A percentile compares a stretch with the other conserved stretches of the same genome.
These are phyloP conservation scores for Raillietiella orientalis DNA, from an alignment of 2,888 invertebrate species.

Conservation along the genomic window DNA sequence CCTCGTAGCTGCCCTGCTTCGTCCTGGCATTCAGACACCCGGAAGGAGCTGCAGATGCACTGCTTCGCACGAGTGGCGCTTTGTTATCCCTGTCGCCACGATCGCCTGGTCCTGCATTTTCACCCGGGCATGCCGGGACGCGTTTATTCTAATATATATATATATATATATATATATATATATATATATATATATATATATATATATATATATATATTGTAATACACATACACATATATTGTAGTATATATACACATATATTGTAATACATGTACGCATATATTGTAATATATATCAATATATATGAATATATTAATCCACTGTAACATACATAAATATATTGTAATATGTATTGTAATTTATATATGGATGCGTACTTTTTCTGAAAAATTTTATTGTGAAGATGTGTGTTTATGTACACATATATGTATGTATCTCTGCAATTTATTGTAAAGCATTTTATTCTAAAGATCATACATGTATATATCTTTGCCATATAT, in stretches of 20 bases:
- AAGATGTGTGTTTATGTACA: neutral
- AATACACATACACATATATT: neutral
- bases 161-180: slow-evolving; percentile 1
- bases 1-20: too few relatives aligned
- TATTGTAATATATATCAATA: slow-evolving; percentile 1
- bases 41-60: too few relatives aligned
- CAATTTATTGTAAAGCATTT: slow-evolving; percentile 1
- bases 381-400: neutral
- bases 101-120: too few relatives aligned
- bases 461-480: neutral
- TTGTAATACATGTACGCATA: too few relatives aligned
- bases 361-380: neutral
- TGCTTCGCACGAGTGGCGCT: too few relatives aligned
- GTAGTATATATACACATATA: neutral
- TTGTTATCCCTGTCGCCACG: too few relatives aligned
- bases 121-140: too few relatives aligned
- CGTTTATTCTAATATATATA: neutral
- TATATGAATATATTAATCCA: neutral
- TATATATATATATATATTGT: too few relatives aligned
- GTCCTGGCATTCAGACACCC: too few relatives aligned
- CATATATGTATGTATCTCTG: slow-evolving; percentile 1
- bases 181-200: slow-evolving; percentile 1
- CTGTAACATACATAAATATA: too few relatives aligned
- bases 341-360: neutral
- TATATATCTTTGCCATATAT: neutral